These are phyloP conservation scores for Hippocampus barbouri DNA, from an alignment of 2,113 vertebrate species.

Conservation along the genomic window DNA sequence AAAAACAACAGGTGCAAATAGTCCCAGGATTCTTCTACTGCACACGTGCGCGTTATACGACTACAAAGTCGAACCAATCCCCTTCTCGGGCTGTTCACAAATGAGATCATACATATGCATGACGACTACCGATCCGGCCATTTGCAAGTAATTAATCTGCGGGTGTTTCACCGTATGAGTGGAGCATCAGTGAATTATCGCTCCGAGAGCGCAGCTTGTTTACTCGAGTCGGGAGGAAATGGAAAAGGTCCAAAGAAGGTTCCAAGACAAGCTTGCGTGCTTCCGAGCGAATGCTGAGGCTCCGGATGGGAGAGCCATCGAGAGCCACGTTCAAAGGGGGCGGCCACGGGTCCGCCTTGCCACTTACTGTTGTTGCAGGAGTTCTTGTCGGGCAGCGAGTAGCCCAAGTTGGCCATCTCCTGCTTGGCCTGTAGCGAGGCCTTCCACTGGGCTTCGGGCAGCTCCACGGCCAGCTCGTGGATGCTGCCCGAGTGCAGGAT, in stretches of 20 bases:
- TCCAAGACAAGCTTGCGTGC: conserved; percentile 16
- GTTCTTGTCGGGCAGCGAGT: conserved; percentile 93
- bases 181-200: conserved; percentile 36
- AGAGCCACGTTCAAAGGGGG: background rate
- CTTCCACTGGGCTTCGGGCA: conserved; percentile 96
- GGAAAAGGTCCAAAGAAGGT: conserved; percentile 31
- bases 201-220: conserved; percentile 39
- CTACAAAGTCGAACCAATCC: conserved; percentile 45
- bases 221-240: conserved; percentile 42
- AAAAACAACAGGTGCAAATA: conserved; percentile 9
- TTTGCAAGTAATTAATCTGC: conserved; percentile 41
- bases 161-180: conserved; percentile 49
- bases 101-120: conserved; percentile 62
- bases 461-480: conserved; percentile 93
- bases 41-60: conserved; percentile 25
- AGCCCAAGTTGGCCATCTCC: conserved; percentile 90
- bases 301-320: conserved; percentile 15
- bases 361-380: conserved; percentile 96
- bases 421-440: conserved; percentile 91
- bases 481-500: conserved; percentile 97
- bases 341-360: background rate
- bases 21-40: background rate
- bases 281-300: conserved; percentile 25
- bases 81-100: conserved; percentile 35
- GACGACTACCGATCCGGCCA: conserved; percentile 34